phyloP scores from a whole-genome alignment of 2,888 invertebrate species.

The Drosophila parthenogenetica region DNA sequence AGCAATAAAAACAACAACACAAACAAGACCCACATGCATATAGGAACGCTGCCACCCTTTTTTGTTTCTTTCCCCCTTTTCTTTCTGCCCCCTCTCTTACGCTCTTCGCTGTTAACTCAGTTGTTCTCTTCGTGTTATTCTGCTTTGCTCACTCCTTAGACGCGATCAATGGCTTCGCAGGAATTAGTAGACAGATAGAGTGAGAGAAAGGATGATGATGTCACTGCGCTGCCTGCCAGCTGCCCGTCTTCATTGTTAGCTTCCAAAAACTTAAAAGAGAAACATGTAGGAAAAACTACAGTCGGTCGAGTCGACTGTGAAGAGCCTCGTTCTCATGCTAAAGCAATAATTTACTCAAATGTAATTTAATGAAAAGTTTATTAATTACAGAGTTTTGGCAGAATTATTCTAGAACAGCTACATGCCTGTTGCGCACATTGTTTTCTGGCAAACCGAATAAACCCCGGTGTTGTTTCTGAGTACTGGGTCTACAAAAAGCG shows the following conservation, averaged over 20 bases:
- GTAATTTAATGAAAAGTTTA: no score
- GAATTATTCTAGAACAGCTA: no score
- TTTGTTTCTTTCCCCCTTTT: background rate
- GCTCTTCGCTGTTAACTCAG: background rate
- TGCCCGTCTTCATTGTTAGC: conserved; percentile 39
- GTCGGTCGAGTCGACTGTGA: no score
- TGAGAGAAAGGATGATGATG: conserved; percentile 40
- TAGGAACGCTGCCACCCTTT: conserved; percentile 18
- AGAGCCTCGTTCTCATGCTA: no score
- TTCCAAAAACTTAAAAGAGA: conserved; percentile 6
- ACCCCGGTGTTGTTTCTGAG: no score
- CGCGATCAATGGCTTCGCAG: conserved; percentile 38
- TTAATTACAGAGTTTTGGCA: no score
- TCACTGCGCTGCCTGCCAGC: conserved; percentile 49
- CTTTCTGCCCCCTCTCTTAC: conserved; percentile 1
- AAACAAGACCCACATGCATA: conserved; percentile 6
- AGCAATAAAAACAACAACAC: conserved; percentile 2
- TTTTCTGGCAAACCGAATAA: no score
- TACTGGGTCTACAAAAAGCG: conserved; percentile 18
- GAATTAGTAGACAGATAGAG: conserved; percentile 23
- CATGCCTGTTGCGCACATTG: no score
- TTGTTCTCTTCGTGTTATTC: background rate
- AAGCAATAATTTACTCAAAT: no score
- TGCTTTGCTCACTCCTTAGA: background rate
- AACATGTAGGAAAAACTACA: no score